Percentiles rank a stretch among this genome's conserved stretches.
phyloP scores from a whole-genome alignment of 2,797 vertebrate genomes.

The Falco peregrinus region DNA sequence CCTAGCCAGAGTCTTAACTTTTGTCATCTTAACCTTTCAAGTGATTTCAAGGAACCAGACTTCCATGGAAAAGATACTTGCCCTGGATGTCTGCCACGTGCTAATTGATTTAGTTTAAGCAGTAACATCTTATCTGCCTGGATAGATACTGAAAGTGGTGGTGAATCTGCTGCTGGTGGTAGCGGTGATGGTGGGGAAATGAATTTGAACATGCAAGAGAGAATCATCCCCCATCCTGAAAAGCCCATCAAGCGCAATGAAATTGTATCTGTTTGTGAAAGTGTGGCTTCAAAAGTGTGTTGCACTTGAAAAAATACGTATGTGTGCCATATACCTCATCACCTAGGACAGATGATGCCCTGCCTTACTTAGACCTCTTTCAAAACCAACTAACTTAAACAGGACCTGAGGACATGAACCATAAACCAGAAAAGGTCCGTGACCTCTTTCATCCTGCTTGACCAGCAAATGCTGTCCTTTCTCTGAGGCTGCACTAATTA shows the following conservation, averaged over 20 bases:
- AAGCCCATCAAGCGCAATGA: not conserved
- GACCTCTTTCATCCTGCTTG: slow-evolving; percentile 21
- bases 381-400: not conserved
- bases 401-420: slow-evolving; percentile 6
- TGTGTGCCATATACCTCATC: not conserved
- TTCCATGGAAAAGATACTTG: not conserved
- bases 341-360: not conserved
- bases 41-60: not conserved
- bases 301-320: not conserved
- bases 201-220: not conserved
- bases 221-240: not conserved
- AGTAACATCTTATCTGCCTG: slow-evolving; percentile 18
- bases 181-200: not conserved
- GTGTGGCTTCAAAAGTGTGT: not conserved
- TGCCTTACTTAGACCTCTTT: not conserved
- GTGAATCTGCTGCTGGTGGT: not conserved
- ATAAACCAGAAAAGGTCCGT: not conserved
- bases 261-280: not conserved
- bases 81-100: not conserved
- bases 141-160: not conserved
- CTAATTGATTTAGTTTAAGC: slow-evolving; percentile 9
- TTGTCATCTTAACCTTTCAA: not conserved
- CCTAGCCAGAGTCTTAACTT: not conserved
- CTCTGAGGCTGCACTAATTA: not conserved
- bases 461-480: not conserved